phyloP scores from a whole-genome alignment of 2,888 invertebrate species.

The Apamea monoglypha region DNA sequence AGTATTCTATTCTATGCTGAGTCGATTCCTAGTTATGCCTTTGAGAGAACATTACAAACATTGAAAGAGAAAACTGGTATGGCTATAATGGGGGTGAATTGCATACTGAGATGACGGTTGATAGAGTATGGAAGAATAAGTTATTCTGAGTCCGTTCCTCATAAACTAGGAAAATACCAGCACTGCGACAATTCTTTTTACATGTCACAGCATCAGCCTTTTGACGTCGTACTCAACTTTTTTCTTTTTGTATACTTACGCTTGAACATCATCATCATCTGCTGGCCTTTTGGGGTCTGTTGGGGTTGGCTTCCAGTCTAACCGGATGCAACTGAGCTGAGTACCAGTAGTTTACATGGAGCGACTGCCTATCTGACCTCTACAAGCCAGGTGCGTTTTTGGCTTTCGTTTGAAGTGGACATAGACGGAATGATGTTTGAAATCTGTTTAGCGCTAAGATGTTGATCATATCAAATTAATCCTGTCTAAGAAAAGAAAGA shows the following conservation, averaged over 20 bases:
- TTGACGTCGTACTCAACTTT: background rate
- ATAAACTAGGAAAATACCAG: background rate
- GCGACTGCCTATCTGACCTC: no score
- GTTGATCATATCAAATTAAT: background rate
- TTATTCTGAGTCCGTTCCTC: background rate
- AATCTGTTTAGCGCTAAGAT: background rate
- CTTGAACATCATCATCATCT: no score
- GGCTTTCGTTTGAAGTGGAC: background rate
- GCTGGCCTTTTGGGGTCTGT: no score
- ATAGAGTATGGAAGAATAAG: background rate
- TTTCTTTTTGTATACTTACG: background rate
- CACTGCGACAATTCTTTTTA: background rate
- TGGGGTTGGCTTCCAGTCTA: no score
- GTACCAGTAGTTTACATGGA: no score
- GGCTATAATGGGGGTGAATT: background rate
- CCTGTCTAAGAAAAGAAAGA: background rate
- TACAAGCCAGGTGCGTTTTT: background rate
- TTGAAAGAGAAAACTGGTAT: background rate
- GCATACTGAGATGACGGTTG: background rate
- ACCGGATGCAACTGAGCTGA: no score
- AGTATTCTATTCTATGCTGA: no score
- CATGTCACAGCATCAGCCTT: background rate
- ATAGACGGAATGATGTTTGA: background rate
- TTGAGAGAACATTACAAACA: background rate
- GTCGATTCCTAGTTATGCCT: background rate